Evolutionary conservation across 2,113 vertebrate genomes (phyloP).

Genomic region (Platysteira castanea): DNA sequence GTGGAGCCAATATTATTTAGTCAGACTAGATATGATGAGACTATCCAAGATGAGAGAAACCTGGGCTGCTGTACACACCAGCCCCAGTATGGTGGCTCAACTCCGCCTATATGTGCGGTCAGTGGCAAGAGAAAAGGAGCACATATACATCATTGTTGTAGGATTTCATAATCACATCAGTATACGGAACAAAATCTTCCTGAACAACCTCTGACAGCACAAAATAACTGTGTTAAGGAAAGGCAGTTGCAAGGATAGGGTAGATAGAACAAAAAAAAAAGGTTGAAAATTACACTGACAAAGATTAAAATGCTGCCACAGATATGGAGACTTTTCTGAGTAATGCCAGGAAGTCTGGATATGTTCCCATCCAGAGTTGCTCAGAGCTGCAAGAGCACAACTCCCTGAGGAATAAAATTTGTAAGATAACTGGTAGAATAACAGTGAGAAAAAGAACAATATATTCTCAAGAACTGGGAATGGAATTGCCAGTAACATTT

Average conservation of each 20-base stretch:
- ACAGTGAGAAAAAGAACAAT: neutral
- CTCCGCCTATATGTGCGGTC: fast-evolving
- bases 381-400: neutral
- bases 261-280: neutral
- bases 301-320: neutral
- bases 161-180: neutral
- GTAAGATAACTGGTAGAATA: slow-evolving; percentile 7
- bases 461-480: neutral
- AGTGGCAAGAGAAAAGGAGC: neutral
- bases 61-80: neutral
- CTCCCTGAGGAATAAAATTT: neutral
- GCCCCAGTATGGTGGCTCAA: neutral
- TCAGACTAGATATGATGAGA: neutral
- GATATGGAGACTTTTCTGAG: neutral
- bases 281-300: neutral
- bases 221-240: neutral
- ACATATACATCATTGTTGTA: neutral
- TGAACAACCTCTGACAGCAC: neutral
- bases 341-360: neutral
- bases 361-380: neutral
- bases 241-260: neutral
- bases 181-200: neutral
- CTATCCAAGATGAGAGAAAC: neutral
- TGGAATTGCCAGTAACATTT: neutral
- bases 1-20: neutral